phyloP scores from a whole-genome alignment of 2,888 invertebrate species.

The Deilephila porcellus region DNA sequence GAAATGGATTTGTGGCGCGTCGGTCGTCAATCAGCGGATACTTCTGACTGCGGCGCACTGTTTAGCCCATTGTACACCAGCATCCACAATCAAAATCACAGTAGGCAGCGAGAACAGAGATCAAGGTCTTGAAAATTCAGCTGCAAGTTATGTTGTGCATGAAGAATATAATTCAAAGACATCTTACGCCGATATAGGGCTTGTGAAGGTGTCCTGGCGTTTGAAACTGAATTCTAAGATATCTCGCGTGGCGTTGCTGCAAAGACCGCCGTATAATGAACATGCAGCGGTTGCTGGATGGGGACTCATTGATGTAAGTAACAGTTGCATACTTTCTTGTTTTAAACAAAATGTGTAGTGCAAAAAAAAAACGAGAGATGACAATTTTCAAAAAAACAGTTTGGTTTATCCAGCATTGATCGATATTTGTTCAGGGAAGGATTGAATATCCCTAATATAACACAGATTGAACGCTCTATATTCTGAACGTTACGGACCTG shows the following conservation, averaged over 20 bases:
- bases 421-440: no score
- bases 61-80: conserved; percentile 7
- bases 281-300: conserved; percentile 31
- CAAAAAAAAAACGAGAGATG: no score
- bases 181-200: conserved; percentile 45
- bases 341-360: no score
- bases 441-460: no score
- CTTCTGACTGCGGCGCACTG: conserved; percentile 41
- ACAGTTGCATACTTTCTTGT: no score
- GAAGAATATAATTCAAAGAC: conserved; percentile 37
- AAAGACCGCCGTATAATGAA: conserved; percentile 30
- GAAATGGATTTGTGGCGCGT: conserved; percentile 42
- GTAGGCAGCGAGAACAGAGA: conserved; percentile 35
- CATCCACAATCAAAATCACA: conserved; percentile 2
- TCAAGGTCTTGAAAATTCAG: not conserved
- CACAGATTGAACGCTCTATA: no score
- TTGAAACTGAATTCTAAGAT: conserved; percentile 39
- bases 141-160: conserved; percentile 41
- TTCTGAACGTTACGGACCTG: no score
- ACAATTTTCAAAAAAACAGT: no score
- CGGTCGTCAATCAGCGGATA: conserved; percentile 43
- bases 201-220: conserved; percentile 36
- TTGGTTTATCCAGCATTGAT: no score
- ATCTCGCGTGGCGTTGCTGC: conserved; percentile 33
- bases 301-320: conserved; percentile 34